These are phyloP conservation scores for Gnathonemus longibarbis DNA, from an alignment of 2,113 vertebrate species.

Conservation along the genomic window DNA sequence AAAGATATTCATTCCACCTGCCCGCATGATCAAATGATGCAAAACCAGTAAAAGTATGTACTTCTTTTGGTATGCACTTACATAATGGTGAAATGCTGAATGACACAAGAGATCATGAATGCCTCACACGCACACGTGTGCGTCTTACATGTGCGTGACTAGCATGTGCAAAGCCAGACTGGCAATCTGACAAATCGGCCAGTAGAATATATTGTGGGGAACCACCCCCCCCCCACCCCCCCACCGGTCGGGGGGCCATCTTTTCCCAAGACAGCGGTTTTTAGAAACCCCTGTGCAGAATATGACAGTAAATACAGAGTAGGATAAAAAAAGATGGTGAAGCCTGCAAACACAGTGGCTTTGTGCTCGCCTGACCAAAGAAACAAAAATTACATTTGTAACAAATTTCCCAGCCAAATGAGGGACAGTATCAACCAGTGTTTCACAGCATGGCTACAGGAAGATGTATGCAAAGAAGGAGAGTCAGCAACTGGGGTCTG, in stretches of 20 bases:
- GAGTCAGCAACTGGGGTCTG: background rate
- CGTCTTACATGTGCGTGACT: background rate
- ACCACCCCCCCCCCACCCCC: background rate
- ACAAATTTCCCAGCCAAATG: slow-evolving; percentile 63
- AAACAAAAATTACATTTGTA: slow-evolving; percentile 13
- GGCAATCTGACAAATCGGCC: background rate
- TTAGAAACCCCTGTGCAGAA: background rate
- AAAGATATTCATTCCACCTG: background rate
- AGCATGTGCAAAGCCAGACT: background rate
- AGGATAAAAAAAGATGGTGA: background rate
- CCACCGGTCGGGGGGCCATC: background rate
- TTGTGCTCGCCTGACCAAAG: background rate
- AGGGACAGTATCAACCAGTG: slow-evolving; percentile 28
- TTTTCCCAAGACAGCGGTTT: background rate
- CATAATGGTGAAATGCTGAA: background rate
- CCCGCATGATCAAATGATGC: background rate
- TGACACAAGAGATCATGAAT: background rate
- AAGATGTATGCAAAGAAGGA: slow-evolving; percentile 54
- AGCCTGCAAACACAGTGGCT: background rate
- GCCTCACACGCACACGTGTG: background rate
- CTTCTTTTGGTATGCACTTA: background rate
- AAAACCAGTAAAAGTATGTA: background rate
- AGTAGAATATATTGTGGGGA: background rate
- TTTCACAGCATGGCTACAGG: slow-evolving; percentile 19
- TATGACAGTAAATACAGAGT: background rate